Conservation (phyloP, 2,888 invertebrate genomes). For the Drosophila helvetica region DNA sequence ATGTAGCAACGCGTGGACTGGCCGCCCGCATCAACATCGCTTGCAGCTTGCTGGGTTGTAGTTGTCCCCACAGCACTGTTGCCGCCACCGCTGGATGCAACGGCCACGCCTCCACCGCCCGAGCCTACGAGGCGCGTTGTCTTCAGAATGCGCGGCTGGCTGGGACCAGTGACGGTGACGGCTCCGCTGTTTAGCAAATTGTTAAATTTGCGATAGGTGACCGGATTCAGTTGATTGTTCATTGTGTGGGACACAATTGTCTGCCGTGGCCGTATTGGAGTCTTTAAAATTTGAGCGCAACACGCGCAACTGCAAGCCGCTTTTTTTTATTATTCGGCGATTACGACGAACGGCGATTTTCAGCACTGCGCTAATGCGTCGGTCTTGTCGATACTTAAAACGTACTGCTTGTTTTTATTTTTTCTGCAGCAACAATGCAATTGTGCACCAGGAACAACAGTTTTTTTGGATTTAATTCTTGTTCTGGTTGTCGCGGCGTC, state of each 20-base stretch:
- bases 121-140: constrained; percentile 59
- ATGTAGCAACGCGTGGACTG: constrained; percentile 82
- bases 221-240: constrained; percentile 83
- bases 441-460: constrained; percentile 37
- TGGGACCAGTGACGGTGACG: constrained; percentile 83
- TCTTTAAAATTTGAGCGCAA: constrained; percentile 50
- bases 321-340: constrained; percentile 25
- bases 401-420: constrained; percentile 9
- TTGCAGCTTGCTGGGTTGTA: constrained; percentile 53
- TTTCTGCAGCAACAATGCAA: constrained; percentile 15
- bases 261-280: constrained; percentile 47
- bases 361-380: constrained; percentile 8
- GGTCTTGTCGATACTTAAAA: background rate
- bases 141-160: constrained; percentile 83
- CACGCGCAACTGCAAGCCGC: constrained; percentile 55
- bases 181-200: constrained; percentile 84
- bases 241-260: constrained; percentile 49
- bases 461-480: constrained; percentile 21
- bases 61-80: constrained; percentile 53
- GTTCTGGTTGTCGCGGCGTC: constrained; percentile 65
- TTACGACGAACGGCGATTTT: constrained; percentile 30
- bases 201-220: constrained; percentile 83
- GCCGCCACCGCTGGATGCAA: constrained; percentile 35
- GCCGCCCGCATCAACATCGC: constrained; percentile 58
- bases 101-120: constrained; percentile 40